Evolutionary conservation across 2,113 vertebrate genomes (phyloP), one percentile per base, ranked within the genome.

Genomic region (Anoplopoma fimbria): DNA sequence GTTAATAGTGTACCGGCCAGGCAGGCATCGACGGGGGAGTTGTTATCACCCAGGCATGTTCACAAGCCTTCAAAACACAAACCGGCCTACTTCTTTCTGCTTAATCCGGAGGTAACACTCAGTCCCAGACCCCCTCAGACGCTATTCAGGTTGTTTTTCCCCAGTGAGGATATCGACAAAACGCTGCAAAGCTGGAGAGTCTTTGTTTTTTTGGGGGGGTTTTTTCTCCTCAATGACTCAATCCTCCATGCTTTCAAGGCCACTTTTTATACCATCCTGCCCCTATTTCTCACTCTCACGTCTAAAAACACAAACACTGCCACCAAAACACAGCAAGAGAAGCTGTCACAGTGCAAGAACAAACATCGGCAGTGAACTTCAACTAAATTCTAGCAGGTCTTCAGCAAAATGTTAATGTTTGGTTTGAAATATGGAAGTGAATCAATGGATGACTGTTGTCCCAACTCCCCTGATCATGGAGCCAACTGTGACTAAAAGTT

Each of bases 31-130:
- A 58, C 91, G 80, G 81, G 92, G 93, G 91, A 90, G 92, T 84
- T 83, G 85, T 92, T 92, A 92, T 91, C 87, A 78, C 68, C 81
- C 70, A 70, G 89, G 70, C 76, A 79, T 90, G 87, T 89, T 92
- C 85, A 69, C 82, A 82, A 79, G 75, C 88, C 82, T 90, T 89
- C 88, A 88, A 79, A 87, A 88, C 84, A 90, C 76, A 89, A 88
- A 90, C 80, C 72, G 72, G 42, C 85, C 79, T 29, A 58, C 82
- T 83, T 82, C 76, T 78, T 89, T 76, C 74, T 79, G 85, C 84
- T 88, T 93, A 92, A 90, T 91, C 75, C 83, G 63, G 81, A 85
- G 90, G 77, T 82, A 83, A 87, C 81, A 71, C 87, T 67, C 68
- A 2, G 3, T n/a, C 75, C 85, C 75, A 78, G 62, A 67, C 47